phyloP scores from a whole-genome alignment of 2,113 vertebrate genomes.

The Hippolais icterina region DNA sequence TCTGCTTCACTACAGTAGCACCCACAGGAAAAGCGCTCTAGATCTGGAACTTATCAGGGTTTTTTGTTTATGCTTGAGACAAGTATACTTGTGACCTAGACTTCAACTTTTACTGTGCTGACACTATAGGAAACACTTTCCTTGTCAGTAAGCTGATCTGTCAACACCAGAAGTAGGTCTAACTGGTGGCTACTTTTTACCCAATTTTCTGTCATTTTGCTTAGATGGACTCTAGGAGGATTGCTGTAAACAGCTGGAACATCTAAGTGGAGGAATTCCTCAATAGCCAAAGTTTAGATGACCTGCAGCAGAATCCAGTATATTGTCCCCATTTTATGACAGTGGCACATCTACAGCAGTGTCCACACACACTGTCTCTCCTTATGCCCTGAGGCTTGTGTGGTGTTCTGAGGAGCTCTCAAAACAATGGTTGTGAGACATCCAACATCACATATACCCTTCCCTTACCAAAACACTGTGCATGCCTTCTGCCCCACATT shows the following conservation, averaged over 20 bases:
- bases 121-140: conserved; percentile 56
- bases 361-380: neutral
- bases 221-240: neutral
- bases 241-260: neutral
- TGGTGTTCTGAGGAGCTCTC: neutral
- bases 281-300: neutral
- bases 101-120: conserved; percentile 62
- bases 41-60: conserved; percentile 33
- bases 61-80: conserved; percentile 29
- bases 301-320: neutral
- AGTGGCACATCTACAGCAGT: neutral
- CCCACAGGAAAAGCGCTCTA: conserved; percentile 47
- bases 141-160: conserved; percentile 29
- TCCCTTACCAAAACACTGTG: neutral
- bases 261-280: neutral
- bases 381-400: neutral
- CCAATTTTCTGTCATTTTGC: neutral
- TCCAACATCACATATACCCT: neutral
- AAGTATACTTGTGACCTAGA: conserved; percentile 41
- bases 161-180: neutral
- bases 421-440: neutral
- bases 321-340: neutral
- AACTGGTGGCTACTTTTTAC: neutral
- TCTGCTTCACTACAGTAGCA: conserved; percentile 59
- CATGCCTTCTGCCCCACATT: neutral